A percentile compares a stretch with the other conserved stretches of the same genome.
These are phyloP conservation scores for Theropithecus gelada DNA, from an alignment of 2,113 vertebrate genomes.

Conservation along the genomic window DNA sequence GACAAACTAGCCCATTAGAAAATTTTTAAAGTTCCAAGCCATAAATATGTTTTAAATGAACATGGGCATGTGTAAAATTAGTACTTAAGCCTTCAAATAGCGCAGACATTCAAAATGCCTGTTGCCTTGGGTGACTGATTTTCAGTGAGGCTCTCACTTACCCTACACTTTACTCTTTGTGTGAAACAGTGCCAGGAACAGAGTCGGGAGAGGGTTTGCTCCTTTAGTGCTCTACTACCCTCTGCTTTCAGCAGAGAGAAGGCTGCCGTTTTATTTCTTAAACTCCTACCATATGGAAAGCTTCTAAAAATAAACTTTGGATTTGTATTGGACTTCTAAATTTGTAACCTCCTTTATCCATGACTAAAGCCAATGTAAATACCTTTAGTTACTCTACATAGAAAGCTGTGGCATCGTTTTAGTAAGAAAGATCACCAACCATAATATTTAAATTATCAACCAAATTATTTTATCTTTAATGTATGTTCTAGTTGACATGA, in stretches of 20 bases:
- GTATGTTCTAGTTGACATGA: background rate
- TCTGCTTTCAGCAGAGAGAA: slow-evolving; percentile 30
- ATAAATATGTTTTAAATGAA: slow-evolving; percentile 61
- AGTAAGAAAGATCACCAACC: background rate
- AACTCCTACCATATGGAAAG: slow-evolving; percentile 60
- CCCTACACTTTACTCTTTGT: slow-evolving; percentile 4
- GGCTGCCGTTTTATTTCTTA: slow-evolving; percentile 55
- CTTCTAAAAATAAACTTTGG: slow-evolving; percentile 62
- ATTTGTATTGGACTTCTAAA: slow-evolving; percentile 66
- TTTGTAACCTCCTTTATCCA: slow-evolving; percentile 13
- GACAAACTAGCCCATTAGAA: slow-evolving; percentile 52
- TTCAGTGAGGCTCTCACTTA: slow-evolving; percentile 6
- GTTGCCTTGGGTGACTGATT: background rate
- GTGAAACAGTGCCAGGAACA: background rate
- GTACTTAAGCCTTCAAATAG: slow-evolving; percentile 29
- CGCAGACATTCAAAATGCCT: background rate
- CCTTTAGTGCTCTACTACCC: background rate
- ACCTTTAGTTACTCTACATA: background rate
- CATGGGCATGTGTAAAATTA: slow-evolving; percentile 28
- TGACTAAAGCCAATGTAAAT: slow-evolving; percentile 46
- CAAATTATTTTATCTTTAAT: background rate
- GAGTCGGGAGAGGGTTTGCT: slow-evolving; percentile 8
- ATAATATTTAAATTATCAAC: background rate
- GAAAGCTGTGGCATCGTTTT: background rate
- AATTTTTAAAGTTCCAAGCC: slow-evolving; percentile 72